Base-by-base conservation (phyloP, 2,888 invertebrate species). In the Muschampia staudingeri region DNA sequence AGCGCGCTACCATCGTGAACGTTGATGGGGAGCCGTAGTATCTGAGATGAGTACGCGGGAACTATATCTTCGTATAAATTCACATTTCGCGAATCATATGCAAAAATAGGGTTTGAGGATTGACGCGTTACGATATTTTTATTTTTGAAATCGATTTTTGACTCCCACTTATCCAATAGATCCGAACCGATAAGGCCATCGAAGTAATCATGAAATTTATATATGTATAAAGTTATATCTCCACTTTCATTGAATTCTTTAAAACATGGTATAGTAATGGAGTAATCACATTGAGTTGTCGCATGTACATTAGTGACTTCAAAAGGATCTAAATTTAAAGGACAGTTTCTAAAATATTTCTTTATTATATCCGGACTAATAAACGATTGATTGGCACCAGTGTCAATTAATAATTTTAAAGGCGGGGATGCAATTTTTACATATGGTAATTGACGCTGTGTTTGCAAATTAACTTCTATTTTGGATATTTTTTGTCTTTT, bases 381-480 rank as follows among this genome's bases (percentile, higher is more conserved):
- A 6, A 69, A 7, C 8, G 69, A 69, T 34, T 67, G 67, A 67
- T 67, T 67, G 7, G 34, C 67, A 14, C 30, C 67, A 25, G 67
- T 67, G 14, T 67, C 67, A 67, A 67, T 67, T 7, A 67, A 14
- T 34, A 67, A 34, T 34, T 67, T 67, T 34, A 34, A 16, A 12
- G 67, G 34, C 1, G 67, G 67, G 16, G 16, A 12, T 65, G 30
- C 16, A 25, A 65, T 65, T 30, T 25, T 19, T n/a, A 65, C 30
- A 30, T 65, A 65, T 12, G 65, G 65, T 12, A 65, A 11, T 25
- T 25, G 19, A 30, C 65, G 65, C 9, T 65, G 65, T 25, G 65
- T 65, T 65, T 65, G 65, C 25, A 65, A 19, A 12, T 65, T 65
- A 19, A 65, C 19, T 65, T 65, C 65, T 65, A 65, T 65, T 11